Evolutionary conservation across 2,797 vertebrate genomes (phyloP).

Genomic region (Menidia menidia): DNA sequence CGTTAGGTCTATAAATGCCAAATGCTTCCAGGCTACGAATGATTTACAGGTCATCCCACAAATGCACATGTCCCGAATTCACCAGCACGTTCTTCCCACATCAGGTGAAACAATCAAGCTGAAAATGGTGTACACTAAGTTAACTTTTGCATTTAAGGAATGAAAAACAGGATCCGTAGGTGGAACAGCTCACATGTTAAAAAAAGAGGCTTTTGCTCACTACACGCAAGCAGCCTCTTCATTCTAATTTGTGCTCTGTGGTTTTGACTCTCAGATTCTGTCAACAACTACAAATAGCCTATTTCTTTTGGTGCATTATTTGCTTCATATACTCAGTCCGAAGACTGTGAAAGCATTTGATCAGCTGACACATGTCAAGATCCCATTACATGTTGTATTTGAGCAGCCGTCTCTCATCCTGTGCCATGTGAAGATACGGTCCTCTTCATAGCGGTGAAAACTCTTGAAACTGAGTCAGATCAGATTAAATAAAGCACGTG

Average conservation of each 20-base stretch:
- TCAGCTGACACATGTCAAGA: slow-evolving; percentile 44
- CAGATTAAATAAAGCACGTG: slow-evolving; percentile 17
- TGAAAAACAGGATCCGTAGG: slow-evolving; percentile 27
- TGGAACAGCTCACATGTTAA: slow-evolving; percentile 32
- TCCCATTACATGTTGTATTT: slow-evolving; percentile 31
- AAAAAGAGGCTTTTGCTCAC: slow-evolving; percentile 36
- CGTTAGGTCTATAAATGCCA: slow-evolving; percentile 27
- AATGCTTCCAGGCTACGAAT: slow-evolving; percentile 57
- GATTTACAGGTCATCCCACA: slow-evolving; percentile 50
- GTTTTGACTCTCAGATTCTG: slow-evolving; percentile 45
- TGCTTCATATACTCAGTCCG: neutral
- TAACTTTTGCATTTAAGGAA: slow-evolving; percentile 36
- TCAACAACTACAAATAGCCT: slow-evolving; percentile 42
- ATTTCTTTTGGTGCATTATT: slow-evolving; percentile 30
- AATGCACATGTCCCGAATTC: slow-evolving; percentile 37
- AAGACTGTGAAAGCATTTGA: slow-evolving; percentile 37
- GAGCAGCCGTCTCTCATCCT: slow-evolving; percentile 36
- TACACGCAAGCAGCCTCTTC: slow-evolving; percentile 31
- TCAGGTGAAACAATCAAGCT: slow-evolving; percentile 50
- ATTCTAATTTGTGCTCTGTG: slow-evolving; percentile 44
- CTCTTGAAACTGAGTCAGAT: slow-evolving; percentile 44
- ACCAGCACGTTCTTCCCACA: slow-evolving; percentile 40
- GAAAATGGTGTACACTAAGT: slow-evolving; percentile 58
- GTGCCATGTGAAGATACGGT: slow-evolving; percentile 34
- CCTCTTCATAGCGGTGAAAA: slow-evolving; percentile 14